These are phyloP conservation scores for Triplophysa siluroides DNA, from an alignment of 2,113 vertebrate species.

Conservation along the genomic window DNA sequence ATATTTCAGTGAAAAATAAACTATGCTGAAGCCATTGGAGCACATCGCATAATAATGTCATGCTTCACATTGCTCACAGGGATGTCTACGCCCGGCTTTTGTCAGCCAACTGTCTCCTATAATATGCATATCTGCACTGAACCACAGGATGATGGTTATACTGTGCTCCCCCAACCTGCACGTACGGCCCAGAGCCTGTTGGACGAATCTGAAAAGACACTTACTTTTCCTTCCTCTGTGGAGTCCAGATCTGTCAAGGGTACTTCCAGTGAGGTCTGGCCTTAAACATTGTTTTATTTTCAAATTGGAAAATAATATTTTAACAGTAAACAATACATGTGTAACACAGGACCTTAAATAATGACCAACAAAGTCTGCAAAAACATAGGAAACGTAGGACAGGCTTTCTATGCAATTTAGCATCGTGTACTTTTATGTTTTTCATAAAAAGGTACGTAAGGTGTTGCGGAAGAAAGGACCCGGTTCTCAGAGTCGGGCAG, in stretches of 20 bases:
- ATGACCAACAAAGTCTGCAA: background rate
- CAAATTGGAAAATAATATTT: background rate
- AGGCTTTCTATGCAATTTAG: no score
- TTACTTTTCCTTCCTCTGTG: slow-evolving; percentile 49
- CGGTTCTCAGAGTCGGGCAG: slow-evolving; percentile 56
- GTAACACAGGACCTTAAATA: background rate
- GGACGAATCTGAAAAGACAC: slow-evolving; percentile 58
- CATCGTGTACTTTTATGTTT: background rate
- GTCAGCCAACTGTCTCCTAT: slow-evolving; percentile 68
- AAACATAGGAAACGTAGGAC: background rate
- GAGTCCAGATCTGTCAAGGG: slow-evolving; percentile 46
- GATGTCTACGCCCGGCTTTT: slow-evolving; percentile 54
- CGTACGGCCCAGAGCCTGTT: slow-evolving; percentile 9
- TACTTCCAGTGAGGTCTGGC: slow-evolving; percentile 56
- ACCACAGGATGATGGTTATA: slow-evolving; percentile 51
- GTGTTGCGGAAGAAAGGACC: slow-evolving; percentile 62
- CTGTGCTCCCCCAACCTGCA: slow-evolving; percentile 27
- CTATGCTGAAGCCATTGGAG: background rate
- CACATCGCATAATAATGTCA: background rate
- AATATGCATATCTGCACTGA: slow-evolving; percentile 57
- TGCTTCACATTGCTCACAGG: slow-evolving; percentile 62
- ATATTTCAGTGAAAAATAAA: background rate
- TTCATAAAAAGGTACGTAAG: slow-evolving; percentile 66
- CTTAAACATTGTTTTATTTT: slow-evolving; percentile 2
- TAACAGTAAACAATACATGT: no score